Evolutionary conservation across 1,140 invertebrate species (phyloP), one percentile per base, ranked within the genome.

Genomic region (Cotesia chilonis): DNA sequence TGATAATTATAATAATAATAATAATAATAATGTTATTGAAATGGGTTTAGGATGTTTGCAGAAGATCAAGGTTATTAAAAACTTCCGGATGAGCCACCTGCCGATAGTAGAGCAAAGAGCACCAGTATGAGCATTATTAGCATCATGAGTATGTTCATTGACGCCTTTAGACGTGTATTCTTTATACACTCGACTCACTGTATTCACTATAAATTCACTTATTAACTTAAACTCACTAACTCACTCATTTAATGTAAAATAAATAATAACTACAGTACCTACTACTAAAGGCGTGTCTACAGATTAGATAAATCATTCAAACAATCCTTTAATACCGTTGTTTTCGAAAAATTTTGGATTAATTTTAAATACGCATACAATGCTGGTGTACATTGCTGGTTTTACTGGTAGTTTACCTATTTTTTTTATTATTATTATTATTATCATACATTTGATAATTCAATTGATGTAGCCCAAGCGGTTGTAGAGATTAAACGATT

Each of bases 61-160:
- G 4, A 59, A 36, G 57, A 59, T 59, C 57, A 59, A 59, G 57
- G 57, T 59, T 59, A 59, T 20, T 59, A 3, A 20, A 20, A 28
- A 59, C 51, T 68, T 55, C 66, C 66, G 47, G 28, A 68, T 68
- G 35, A 55, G 63, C 66, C 66, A 68, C 66, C 66, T 68, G 66
- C 51, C 28, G 37, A 54, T 54, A 47, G 20, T 9, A 47, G 41
- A 51, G 41, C 47, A 36, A 47, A 47, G 10, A 47, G 41, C 41
- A 47, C 10, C 10, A 47, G 41, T 28, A 28, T 28, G 5, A 47
- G 10, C 6, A 47, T 47, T 47, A 47, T 47, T 47, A 47, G 41
- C 41, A 47, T 6, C 41, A 47, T 47, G 41, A 51, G 66, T 51
- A 55, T 68, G 66, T 54, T 51, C 66, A 68, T 68, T 68, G 36